These are phyloP conservation scores for Rhynchophorus ferrugineus DNA, from an alignment of 1,140 invertebrate genomes.

Conservation along the genomic window DNA sequence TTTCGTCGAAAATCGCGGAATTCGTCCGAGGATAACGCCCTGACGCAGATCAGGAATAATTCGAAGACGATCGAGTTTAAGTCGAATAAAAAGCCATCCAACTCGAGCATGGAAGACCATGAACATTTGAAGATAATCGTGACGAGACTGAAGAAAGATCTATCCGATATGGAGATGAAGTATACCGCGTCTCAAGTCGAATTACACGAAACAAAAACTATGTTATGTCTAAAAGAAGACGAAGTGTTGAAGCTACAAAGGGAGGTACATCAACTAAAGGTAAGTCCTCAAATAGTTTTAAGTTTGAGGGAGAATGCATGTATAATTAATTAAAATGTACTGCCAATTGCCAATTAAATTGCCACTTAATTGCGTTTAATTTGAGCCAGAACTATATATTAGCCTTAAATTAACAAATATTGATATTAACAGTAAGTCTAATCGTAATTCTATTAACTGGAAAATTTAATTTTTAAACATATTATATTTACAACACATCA, in stretches of 20 bases:
- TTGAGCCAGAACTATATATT: too few species aligned
- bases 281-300: slow-evolving; percentile 37
- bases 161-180: slow-evolving; percentile 37
- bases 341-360: too few species aligned
- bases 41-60: slow-evolving; percentile 28
- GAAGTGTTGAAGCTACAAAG: slow-evolving; percentile 47
- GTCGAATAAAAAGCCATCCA: slow-evolving; percentile 17
- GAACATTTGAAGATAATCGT: slow-evolving; percentile 37
- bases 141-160: slow-evolving; percentile 38
- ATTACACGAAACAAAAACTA: slow-evolving; percentile 34
- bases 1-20: slow-evolving; percentile 22
- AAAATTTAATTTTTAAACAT: too few species aligned
- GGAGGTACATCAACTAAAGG: slow-evolving; percentile 55
- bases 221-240: slow-evolving; percentile 41
- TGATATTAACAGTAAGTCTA: too few species aligned
- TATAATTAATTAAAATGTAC: too few species aligned
- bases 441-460: too few species aligned
- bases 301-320: too few species aligned
- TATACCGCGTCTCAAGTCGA: slow-evolving; percentile 36
- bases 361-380: too few species aligned
- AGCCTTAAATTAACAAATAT: too few species aligned
- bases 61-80: slow-evolving; percentile 25
- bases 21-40: slow-evolving; percentile 19
- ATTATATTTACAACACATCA: too few species aligned
- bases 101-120: slow-evolving; percentile 28